Evolutionary conservation across 2,113 vertebrate genomes (phyloP), one percentile per base, ranked within the genome.

Genomic region (Penelope pileata): DNA sequence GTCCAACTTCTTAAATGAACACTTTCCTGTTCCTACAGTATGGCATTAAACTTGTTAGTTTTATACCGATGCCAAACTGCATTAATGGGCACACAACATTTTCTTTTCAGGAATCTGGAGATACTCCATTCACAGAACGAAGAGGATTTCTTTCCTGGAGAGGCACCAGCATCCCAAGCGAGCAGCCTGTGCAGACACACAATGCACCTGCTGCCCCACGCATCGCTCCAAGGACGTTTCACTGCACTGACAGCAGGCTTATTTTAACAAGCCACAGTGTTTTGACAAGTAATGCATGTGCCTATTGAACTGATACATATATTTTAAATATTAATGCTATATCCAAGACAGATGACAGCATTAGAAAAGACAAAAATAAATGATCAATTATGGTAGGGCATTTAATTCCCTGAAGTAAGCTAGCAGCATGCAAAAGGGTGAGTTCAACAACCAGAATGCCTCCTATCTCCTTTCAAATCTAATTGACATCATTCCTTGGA

Each of bases 281-380:
- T 91, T 79, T 86, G 51, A 11, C 59, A 92, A 84, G 77, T 69
- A 89, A 92, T 60, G 51, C 53, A 36, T 9, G 11, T 50, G 16
- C 38, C 81, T 92, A 21, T 27, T 83, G 84, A 94, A 75, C 50
- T 47, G 72, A 92, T 63, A 79, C 30, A 76, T 43, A 54, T 2
- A 59, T 87, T 94, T 96, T 91, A 94, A 91, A 80, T 90, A 92
- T 90, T 88, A 92, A 93, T 84, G 40, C 18, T 50, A n/a, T 47
- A 91, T 68, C 56, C 76, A 84, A 91, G 22, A 30, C 66, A 92
- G 79, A 92, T 64, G 24, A 84, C 87, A 89, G 58, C 58, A 84
- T 53, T 45, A 79, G 40, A 92, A 38, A 84, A 82, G 66, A 82
- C 24, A 92, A 58, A n/a, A 66, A 42, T 60, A 89, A 75, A 21